A percentile compares a stretch with the other conserved stretches of the same genome.
Evolutionary conservation across 2,113 vertebrate genomes (phyloP).

Genomic region (Galeopterus variegatus): DNA sequence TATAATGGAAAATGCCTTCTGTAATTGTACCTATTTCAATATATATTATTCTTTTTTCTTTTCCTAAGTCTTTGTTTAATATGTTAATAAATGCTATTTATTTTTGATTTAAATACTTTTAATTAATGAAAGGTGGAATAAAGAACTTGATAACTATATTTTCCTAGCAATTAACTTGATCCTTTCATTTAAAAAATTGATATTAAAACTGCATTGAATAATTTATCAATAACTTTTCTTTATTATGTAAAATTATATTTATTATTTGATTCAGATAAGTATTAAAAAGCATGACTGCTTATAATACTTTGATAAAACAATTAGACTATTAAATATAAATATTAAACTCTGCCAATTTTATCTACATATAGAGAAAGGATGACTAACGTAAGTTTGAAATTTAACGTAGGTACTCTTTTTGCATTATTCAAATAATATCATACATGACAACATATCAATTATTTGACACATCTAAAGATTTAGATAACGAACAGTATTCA

Average conservation of each 20-base stretch:
- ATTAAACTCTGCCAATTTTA: neutral
- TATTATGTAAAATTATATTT: neutral
- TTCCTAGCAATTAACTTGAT: conserved; percentile 29
- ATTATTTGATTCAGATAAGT: neutral
- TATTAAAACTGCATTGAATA: neutral
- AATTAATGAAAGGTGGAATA: neutral
- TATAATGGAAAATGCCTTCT: neutral
- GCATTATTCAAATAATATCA: neutral
- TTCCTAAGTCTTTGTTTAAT: neutral
- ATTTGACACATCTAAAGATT: neutral
- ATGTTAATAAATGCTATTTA: neutral
- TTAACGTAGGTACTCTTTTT: neutral
- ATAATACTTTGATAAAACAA: neutral
- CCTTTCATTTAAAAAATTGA: neutral
- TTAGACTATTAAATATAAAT: neutral
- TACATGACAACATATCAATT: neutral
- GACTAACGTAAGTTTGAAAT: neutral
- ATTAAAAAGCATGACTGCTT: neutral
- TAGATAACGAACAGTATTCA: neutral
- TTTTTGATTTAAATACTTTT: neutral
- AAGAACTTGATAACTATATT: neutral
- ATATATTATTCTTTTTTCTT: neutral
- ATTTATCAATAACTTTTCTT: neutral
- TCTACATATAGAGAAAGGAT: neutral
- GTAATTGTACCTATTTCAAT: neutral